Base-by-base conservation (phyloP, 2,797 vertebrate species). In the Adelosebastes latens region DNA sequence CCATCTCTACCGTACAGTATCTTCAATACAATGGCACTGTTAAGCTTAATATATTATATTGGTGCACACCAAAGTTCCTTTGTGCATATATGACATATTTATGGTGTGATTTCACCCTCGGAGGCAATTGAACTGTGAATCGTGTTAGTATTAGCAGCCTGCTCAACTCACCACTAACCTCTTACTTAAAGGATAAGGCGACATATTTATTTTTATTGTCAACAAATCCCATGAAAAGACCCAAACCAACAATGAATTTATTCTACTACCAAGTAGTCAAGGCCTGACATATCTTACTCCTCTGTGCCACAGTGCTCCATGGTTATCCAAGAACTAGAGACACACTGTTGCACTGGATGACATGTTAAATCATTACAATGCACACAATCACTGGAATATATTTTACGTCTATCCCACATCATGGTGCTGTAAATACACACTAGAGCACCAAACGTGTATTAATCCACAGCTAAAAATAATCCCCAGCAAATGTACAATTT, bases 171-270 rank as follows among this genome's bases (percentile, higher is more conserved):
- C 70, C 58, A 31, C 61, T 56, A 72, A 68, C 79, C 71, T 69
- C 63, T 67, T 69, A 32, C 22, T 73, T 82, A 76, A 85, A 70
- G 22, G 34, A 87, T 58, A 68, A 61, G 46, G 46, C 1, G 7
- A 49, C 8, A 49, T 49, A 49, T 20, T 0, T 49, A 49, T 49
- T 18, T 2, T 49, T 49, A 8, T 20, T 49, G 16, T 49, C 16
- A 49, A 20, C 46, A 49, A 49, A 49, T 49, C 18, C 42, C 46
- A 4, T 49, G 46, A 49, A 49, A 49, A 49, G 42, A 46, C 42
- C 42, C 42, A 46, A 46, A 46, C 16, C 46, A 49, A 49, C 46
- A 49, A 49, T 20, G 18, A 49, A 49, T 49, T 49, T 0, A 49
- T 49, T 49, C 46, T 49, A 49, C 46, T 49, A 49, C 46, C 46